These are phyloP conservation scores for Acestrorhynchus altus DNA, from an alignment of 2,797 vertebrate species.

Conservation along the genomic window DNA sequence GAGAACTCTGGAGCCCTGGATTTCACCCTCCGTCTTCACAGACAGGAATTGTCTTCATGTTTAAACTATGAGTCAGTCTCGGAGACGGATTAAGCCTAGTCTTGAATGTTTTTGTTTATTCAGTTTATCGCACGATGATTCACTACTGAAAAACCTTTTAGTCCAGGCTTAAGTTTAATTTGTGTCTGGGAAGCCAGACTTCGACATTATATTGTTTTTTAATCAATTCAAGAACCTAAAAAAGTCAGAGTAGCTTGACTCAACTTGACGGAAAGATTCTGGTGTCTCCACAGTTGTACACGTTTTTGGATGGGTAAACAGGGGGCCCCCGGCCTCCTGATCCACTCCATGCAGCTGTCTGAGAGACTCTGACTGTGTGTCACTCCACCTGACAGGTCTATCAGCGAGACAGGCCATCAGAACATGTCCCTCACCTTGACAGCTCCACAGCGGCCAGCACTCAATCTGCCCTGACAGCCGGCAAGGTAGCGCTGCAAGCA, in stretches of 20 bases:
- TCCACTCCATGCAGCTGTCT: constrained; percentile 77
- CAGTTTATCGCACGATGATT: neutral
- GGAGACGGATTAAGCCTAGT: neutral
- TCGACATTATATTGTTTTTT: neutral
- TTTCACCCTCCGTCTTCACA: neutral
- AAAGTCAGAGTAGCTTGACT: neutral
- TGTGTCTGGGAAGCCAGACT: neutral
- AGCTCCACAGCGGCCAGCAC: constrained; percentile 67
- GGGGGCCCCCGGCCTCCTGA: constrained; percentile 58
- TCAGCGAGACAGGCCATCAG: constrained; percentile 75
- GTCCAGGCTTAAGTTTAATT: neutral
- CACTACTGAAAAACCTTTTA: neutral
- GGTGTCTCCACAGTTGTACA: neutral
- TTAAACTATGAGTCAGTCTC: neutral
- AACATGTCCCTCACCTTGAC: constrained; percentile 73
- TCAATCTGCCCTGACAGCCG: constrained; percentile 78
- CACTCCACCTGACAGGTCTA: constrained; percentile 80
- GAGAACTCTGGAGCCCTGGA: neutral
- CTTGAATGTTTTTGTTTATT: neutral
- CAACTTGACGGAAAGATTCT: neutral
- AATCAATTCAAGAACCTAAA: neutral
- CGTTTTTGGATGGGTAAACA: constrained; percentile 29
- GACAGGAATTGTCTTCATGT: neutral
- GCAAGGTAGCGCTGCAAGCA: constrained; percentile 67
- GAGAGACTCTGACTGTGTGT: constrained; percentile 66